Evolutionary conservation across 2,888 invertebrate species (phyloP).

Genomic region (Melangyna quadrimaculata): DNA sequence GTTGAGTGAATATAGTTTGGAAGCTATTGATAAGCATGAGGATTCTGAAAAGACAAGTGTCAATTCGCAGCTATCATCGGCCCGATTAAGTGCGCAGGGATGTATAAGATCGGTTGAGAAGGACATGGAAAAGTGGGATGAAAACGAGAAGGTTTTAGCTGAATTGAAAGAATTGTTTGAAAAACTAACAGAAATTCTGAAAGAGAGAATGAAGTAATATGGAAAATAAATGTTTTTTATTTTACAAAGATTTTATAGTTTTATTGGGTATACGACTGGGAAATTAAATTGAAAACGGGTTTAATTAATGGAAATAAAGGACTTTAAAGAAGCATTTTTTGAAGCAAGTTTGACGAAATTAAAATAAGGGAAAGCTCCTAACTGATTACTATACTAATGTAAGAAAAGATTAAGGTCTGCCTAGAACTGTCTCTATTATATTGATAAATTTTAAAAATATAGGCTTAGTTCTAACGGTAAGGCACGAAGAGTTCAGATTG

Average conservation of each 20-base stretch:
- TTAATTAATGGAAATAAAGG: too few relatives aligned
- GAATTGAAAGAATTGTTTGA: constrained; percentile 76
- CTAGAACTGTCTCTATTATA: too few relatives aligned
- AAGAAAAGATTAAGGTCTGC: too few relatives aligned
- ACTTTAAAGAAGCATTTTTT: too few relatives aligned
- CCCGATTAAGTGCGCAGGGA: constrained; percentile 83
- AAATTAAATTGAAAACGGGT: not conserved
- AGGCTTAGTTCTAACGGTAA: too few relatives aligned
- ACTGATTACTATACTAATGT: too few relatives aligned
- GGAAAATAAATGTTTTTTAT: constrained; percentile 18
- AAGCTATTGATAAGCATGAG: constrained; percentile 81
- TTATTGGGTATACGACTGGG: not conserved
- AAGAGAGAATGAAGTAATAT: constrained; percentile 63
- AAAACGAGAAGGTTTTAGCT: constrained; percentile 79
- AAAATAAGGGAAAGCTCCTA: too few relatives aligned
- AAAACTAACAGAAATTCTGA: constrained; percentile 71
- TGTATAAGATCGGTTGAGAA: constrained; percentile 82
- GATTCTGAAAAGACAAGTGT: constrained; percentile 82
- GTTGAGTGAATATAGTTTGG: constrained; percentile 84
- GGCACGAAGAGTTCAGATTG: too few relatives aligned
- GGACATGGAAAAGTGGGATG: constrained; percentile 81
- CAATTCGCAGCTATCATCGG: constrained; percentile 84
- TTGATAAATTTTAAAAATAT: too few relatives aligned
- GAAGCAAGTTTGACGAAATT: too few relatives aligned
- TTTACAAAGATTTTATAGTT: not conserved